A percentile compares a stretch with the other conserved stretches of the same genome.
Conservation (phyloP, 1,140 invertebrate species). For the Mactra quadrangularis region DNA sequence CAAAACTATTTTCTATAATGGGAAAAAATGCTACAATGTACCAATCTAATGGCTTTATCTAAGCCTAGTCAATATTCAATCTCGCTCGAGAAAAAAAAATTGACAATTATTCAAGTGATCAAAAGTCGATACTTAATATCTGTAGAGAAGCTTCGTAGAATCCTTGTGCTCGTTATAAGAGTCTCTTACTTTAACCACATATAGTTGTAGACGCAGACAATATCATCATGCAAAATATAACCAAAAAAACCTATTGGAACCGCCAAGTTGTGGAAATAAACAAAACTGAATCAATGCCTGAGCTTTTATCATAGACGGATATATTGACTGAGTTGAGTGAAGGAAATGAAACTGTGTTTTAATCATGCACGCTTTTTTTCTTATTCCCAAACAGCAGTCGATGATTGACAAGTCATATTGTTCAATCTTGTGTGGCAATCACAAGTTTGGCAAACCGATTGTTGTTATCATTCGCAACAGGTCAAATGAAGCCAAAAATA, state of each 20-base stretch:
- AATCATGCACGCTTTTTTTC: constrained; percentile 6
- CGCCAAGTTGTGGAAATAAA: neutral
- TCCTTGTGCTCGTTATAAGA: constrained; percentile 13
- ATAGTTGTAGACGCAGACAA: constrained; percentile 25
- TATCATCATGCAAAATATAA: constrained; percentile 48
- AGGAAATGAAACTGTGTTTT: constrained; percentile 39
- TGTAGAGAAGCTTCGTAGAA: neutral
- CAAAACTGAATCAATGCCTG: no score
- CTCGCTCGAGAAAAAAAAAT: constrained; percentile 26
- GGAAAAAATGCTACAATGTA: neutral
- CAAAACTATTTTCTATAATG: constrained; percentile 13
- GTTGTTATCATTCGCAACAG: constrained; percentile 10
- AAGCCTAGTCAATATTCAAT: constrained; percentile 5
- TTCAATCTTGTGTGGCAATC: neutral
- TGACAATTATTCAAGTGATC: constrained; percentile 27
- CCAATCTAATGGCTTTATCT: no score
- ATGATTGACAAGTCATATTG: constrained; percentile 43
- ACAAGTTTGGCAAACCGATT: constrained; percentile 28
- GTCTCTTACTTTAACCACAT: constrained; percentile 28
- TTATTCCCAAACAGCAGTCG: constrained; percentile 12
- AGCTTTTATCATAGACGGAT: no score
- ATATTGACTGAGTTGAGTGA: no score
- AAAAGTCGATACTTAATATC: constrained; percentile 57
- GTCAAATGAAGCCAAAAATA: neutral
- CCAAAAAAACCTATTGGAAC: neutral